These are phyloP conservation scores for Pogonomyrmex barbatus DNA, from an alignment of 1,140 invertebrate genomes.

Conservation along the genomic window DNA sequence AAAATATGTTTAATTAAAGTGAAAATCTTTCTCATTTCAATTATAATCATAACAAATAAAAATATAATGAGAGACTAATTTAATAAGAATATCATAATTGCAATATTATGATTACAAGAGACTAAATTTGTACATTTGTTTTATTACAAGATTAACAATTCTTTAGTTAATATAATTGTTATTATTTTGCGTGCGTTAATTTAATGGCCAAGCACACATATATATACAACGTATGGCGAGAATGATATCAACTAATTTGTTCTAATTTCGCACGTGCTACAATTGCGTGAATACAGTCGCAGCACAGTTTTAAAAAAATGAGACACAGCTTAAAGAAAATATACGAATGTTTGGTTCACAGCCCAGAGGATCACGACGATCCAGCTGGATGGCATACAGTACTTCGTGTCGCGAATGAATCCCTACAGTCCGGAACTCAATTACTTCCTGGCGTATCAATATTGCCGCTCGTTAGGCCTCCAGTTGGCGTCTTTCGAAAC, in stretches of 20 bases:
- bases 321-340: neutral
- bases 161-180: neutral
- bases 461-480: slow-evolving; percentile 94
- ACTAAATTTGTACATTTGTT: neutral
- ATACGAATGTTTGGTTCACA: slow-evolving; percentile 83
- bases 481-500: slow-evolving; percentile 94
- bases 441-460: slow-evolving; percentile 95
- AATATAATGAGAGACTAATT: neutral
- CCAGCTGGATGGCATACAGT: slow-evolving; percentile 93
- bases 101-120: neutral
- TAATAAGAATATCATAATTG: neutral
- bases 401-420: slow-evolving; percentile 95
- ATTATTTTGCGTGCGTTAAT: neutral
- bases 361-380: slow-evolving; percentile 94
- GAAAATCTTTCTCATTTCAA: neutral
- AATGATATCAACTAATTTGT: slow-evolving; percentile 28
- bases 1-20: neutral
- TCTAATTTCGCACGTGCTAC: slow-evolving; percentile 31
- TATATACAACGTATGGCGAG: neutral
- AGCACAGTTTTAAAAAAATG: neutral
- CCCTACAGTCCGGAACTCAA: slow-evolving; percentile 95
- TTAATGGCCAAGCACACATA: neutral
- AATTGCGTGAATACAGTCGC: neutral
- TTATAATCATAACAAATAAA: neutral
- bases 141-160: neutral